Base-by-base conservation (phyloP, 2,888 invertebrate species). In the Mesoligia furuncula region DNA sequence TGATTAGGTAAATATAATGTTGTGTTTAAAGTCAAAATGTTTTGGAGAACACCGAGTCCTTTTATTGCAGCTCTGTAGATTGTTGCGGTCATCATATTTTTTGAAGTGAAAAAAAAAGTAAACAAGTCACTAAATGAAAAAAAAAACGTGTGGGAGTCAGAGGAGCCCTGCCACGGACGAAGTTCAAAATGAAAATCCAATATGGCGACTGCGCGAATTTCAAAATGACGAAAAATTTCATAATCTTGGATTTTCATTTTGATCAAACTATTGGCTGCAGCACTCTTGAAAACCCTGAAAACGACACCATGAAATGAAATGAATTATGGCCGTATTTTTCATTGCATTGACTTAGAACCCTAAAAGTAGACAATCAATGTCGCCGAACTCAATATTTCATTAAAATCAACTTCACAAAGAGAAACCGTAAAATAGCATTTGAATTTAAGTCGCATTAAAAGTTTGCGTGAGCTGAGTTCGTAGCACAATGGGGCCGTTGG, bases 401-500 rank as follows among this genome's bases (percentile, higher is more conserved):
- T 94, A 92, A 93, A 94, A 93, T 92, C 91, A 93, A 93, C 93
- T 92, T 92, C 89, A 92, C 93, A 93, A 93, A 94, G 92, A 91
- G 92, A 93, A 93, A 93, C 94, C 94, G 93, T 94, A 94, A 95
- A 95, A 95, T 94, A 94, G 93, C 95, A 95, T 95, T 95, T 94
- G 94, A 95, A 95, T 95, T 94, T 94, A 95, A 95, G 95, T 94
- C 95, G 93, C 95, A 95, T 95, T 96, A 96, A 95, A 96, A 96
- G 95, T 96, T 96, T 94, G 92, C 94, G 94, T 94, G 95, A 94
- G 94, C 93, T 84, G 95, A 95, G 94, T 95, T 93, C 92, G 93
- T 79, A 92, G 94, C 93, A 96, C 95, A 96, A 96, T 95, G 95
- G 93, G 92, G 93, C 93, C 91, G 94, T 92, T 93, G 95, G 94